Evolutionary conservation across 2,888 invertebrate species (phyloP).

Genomic region (Apoderus coryli): DNA sequence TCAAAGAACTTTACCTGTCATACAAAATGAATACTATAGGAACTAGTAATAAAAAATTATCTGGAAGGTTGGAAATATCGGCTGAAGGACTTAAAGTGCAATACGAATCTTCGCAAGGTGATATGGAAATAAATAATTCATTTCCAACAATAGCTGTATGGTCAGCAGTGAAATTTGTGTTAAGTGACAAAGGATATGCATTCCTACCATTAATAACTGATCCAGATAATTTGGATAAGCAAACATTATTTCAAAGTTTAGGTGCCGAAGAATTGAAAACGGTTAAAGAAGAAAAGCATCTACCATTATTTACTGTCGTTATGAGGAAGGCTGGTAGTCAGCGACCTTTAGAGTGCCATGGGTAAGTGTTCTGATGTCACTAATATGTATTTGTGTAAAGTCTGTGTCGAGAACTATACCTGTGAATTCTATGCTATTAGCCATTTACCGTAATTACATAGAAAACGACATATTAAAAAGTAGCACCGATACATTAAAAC

Average conservation of each 20-base stretch:
- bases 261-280: slow-evolving; percentile 41
- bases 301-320: slow-evolving; percentile 79
- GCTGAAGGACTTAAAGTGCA: slow-evolving; percentile 58
- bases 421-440: no score
- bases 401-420: no score
- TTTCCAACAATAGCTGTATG: slow-evolving; percentile 87
- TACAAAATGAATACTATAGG: slow-evolving; percentile 40
- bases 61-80: slow-evolving; percentile 52
- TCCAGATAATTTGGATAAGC: slow-evolving; percentile 63
- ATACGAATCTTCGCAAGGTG: slow-evolving; percentile 46
- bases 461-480: no score
- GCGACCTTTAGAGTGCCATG: slow-evolving; percentile 77
- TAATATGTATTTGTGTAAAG: no score
- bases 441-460: no score
- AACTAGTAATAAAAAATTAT: slow-evolving; percentile 34
- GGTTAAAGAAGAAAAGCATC: slow-evolving; percentile 45
- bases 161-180: slow-evolving; percentile 79
- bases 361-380: slow-evolving; percentile 27
- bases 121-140: slow-evolving; percentile 56
- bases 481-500: no score
- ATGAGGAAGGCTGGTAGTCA: slow-evolving; percentile 69
- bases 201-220: slow-evolving; percentile 76
- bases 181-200: slow-evolving; percentile 52
- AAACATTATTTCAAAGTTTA: slow-evolving; percentile 45
- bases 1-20: slow-evolving; percentile 56